Base-by-base conservation (phyloP, 2,888 invertebrate genomes). In the Melieria crassipennis region DNA sequence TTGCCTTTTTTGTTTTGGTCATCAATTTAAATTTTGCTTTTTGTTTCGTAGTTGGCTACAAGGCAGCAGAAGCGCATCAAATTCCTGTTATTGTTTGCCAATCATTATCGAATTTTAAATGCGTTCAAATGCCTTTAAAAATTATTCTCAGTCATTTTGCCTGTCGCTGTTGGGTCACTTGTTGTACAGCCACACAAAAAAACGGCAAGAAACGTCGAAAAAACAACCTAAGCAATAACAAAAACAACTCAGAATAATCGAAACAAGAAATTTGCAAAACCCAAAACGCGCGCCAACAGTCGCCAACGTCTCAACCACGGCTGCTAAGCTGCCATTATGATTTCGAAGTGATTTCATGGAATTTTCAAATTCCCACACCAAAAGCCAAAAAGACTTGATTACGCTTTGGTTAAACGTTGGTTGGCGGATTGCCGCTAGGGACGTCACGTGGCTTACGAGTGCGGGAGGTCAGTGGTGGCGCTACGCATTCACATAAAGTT, bases 81-180 rank as follows among this genome's bases (percentile, higher is more conserved):
- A 13, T 30, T 16, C 57, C 13, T 30, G 30, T 30, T 30, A 57
- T 57, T 57, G 16, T 57, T 57, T 57, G 57, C 57, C 57, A 13
- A 5, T 57, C 57, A 57, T 57, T 57, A 57, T 57, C 30, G 57
- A 57, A 57, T 57, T 16, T 57, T 30, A 57, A 57, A 16, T 57
- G 30, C 30, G 30, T 30, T 3, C 2, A 30, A 30, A 30, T 30
- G 30, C 30, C 30, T 30, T 30, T 2, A 30, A 30, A 30, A 30
- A 0, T 30, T 30, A 2, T 30, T 30, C 3, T 30, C 0, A 30
- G 30, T 30, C 30, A 1, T 30, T 30, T 30, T 30, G 30, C 30
- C 30, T 30, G 30, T 30, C 30, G 30, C 30, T 30, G 30, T 30
- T 30, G 1, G 30, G 30, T 30, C 30, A 30, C 30, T 30, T 30